phyloP scores from a whole-genome alignment of 2,888 invertebrate genomes.

The Falcaria lacertinaria region DNA sequence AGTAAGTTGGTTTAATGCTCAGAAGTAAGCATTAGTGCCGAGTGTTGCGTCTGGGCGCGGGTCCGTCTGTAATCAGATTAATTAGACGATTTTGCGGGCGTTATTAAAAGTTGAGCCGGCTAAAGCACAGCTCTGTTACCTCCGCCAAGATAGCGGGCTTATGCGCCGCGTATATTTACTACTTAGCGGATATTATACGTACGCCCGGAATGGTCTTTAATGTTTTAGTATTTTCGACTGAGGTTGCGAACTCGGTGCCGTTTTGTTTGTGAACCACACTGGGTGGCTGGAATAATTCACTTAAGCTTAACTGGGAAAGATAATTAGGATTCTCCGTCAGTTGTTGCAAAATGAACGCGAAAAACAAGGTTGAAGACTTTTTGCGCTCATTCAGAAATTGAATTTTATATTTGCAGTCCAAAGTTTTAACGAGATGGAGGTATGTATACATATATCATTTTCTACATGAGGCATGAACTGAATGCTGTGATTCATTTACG shows the following conservation, averaged over 20 bases:
- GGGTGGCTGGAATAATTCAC: constrained; percentile 78
- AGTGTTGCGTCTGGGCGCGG: constrained; percentile 58
- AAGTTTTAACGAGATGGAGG: constrained; percentile 71
- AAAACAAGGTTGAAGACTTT: constrained; percentile 74
- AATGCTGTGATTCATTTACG: constrained; percentile 48
- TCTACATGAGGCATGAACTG: constrained; percentile 52
- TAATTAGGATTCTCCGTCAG: constrained; percentile 78
- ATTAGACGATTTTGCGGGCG: constrained; percentile 74
- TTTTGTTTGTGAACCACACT: constrained; percentile 76
- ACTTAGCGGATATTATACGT: constrained; percentile 75
- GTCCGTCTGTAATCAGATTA: constrained; percentile 72
- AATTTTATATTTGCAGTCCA: constrained; percentile 75
- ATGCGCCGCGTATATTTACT: constrained; percentile 60
- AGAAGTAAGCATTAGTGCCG: constrained; percentile 65
- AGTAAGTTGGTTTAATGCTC: constrained; percentile 67
- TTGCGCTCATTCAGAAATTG: constrained; percentile 76
- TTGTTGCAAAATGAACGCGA: constrained; percentile 78
- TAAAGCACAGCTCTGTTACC: constrained; percentile 67
- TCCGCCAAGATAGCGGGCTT: constrained; percentile 71
- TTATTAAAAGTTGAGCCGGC: constrained; percentile 77
- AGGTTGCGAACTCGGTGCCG: constrained; percentile 73
- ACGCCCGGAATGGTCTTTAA: constrained; percentile 71
- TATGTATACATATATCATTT: constrained; percentile 41
- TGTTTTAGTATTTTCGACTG: constrained; percentile 78
- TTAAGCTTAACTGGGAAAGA: constrained; percentile 79